A percentile compares a stretch with the other conserved stretches of the same genome.
Evolutionary conservation across 2,113 vertebrate species (phyloP).

Genomic region (Ophiodon elongatus): DNA sequence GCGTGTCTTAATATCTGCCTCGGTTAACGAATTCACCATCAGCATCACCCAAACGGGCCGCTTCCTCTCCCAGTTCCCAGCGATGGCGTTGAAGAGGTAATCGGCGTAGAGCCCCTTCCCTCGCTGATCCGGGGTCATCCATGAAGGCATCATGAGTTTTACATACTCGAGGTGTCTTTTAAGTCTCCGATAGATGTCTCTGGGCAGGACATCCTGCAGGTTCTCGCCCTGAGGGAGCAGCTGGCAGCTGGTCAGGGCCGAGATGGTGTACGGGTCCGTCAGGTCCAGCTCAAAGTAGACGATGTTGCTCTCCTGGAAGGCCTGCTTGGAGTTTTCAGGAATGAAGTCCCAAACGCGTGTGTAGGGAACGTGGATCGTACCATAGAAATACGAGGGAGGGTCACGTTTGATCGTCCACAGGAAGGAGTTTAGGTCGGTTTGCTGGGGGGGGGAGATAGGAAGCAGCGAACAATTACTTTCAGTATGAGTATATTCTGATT

Average conservation of each 20-base stretch:
- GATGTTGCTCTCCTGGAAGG: conserved; percentile 90
- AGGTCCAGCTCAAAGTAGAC: conserved; percentile 93
- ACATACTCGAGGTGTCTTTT: conserved; percentile 91
- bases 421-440: conserved; percentile 92
- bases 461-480: not conserved
- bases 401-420: conserved; percentile 93
- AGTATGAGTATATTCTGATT: too few species aligned
- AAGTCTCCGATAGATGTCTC: conserved; percentile 87
- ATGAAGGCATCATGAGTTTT: conserved; percentile 92
- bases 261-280: conserved; percentile 89
- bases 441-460: conserved; percentile 70
- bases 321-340: conserved; percentile 90
- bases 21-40: conserved; percentile 92
- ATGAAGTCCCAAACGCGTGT: conserved; percentile 92
- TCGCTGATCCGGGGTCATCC: conserved; percentile 92
- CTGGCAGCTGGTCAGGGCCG: conserved; percentile 90
- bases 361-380: conserved; percentile 92
- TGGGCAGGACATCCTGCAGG: conserved; percentile 90
- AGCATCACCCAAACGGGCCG: conserved; percentile 93
- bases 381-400: conserved; percentile 91
- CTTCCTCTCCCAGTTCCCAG: conserved; percentile 92
- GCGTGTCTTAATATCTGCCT: conserved; percentile 89
- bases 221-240: conserved; percentile 89
- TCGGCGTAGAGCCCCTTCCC: conserved; percentile 91
- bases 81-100: conserved; percentile 93